Evolutionary conservation across 1,140 invertebrate species (phyloP), one percentile per base, ranked within the genome.

Genomic region (Panulirus ornatus): DNA sequence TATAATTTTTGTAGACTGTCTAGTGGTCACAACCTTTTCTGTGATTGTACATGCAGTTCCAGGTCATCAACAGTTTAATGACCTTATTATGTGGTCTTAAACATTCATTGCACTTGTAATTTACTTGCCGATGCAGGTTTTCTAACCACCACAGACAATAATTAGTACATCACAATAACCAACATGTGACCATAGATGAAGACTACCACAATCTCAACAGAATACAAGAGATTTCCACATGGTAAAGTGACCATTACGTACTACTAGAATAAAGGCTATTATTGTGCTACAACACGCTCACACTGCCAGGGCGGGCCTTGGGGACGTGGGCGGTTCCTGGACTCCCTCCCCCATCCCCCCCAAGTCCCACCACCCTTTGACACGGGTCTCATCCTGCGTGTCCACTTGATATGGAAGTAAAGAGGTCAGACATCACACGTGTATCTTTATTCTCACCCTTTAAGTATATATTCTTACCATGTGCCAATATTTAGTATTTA

Each of bases 201-300:
- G 40, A 27, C 44, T 54, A 75, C 22, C 34, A 54, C 70, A 78
- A 58, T 75, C 70, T 75, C 70, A 42, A 22, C 70, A 86, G 84
- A 86, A 78, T 76, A 42, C 84, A 63, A 76, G 84, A 76, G 71
- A 86, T 86, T 86, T 86, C 73, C 84, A 86, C 84, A 86, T 42
- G 84, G 84, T 86, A 86, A 86, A 86, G 73, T 86, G 84, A 86
- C 84, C 84, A 86, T 78, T 86, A 78, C 84, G 84, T 78, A 86
- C 84, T 86, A 86, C 84, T 86, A 86, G 84, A 86, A 54, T 86
- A 86, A 86, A 78, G 84, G 84, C 84, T 86, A 86, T 76, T 86
- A 86, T 86, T 86, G 84, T 86, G 84, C 84, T 86, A 86, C 84
- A 86, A 86, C 84, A 86, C 84, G 84, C 84, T 86, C 84, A 86